Percentiles rank a stretch among this genome's conserved stretches.
Conservation (phyloP, 1,140 invertebrate species). For the Psix sp. region DNA sequence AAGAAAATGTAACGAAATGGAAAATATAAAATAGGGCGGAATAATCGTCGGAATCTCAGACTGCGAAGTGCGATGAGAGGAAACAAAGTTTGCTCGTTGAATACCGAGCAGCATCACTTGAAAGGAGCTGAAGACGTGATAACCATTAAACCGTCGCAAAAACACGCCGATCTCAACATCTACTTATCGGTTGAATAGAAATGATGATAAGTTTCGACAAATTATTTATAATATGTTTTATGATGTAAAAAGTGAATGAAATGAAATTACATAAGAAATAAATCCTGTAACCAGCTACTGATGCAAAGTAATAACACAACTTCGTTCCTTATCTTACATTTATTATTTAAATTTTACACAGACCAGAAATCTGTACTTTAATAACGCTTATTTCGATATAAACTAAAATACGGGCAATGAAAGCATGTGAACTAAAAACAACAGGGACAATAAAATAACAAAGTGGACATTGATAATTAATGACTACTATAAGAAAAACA, state of each 20-base stretch:
- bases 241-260: too few species aligned
- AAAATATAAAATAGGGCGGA: slow-evolving; percentile 44
- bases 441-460: too few species aligned
- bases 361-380: too few species aligned
- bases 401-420: too few species aligned
- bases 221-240: too few species aligned
- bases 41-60: slow-evolving; percentile 40
- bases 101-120: slow-evolving; percentile 42
- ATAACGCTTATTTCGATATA: too few species aligned
- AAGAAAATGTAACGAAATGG: slow-evolving; percentile 40
- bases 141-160: slow-evolving; percentile 49
- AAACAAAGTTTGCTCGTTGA: slow-evolving; percentile 54
- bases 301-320: too few species aligned
- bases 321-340: too few species aligned
- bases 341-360: too few species aligned
- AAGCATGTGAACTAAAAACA: too few species aligned
- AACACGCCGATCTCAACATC: slow-evolving; percentile 28
- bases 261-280: not conserved
- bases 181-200: slow-evolving; percentile 43
- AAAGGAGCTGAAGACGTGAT: slow-evolving; percentile 42
- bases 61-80: slow-evolving; percentile 29
- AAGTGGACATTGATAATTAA: too few species aligned
- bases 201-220: slow-evolving; percentile 28
- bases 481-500: not conserved
- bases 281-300: too few species aligned